Evolutionary conservation across 2,797 vertebrate species (phyloP).

Genomic region (Sebastes reedi): DNA sequence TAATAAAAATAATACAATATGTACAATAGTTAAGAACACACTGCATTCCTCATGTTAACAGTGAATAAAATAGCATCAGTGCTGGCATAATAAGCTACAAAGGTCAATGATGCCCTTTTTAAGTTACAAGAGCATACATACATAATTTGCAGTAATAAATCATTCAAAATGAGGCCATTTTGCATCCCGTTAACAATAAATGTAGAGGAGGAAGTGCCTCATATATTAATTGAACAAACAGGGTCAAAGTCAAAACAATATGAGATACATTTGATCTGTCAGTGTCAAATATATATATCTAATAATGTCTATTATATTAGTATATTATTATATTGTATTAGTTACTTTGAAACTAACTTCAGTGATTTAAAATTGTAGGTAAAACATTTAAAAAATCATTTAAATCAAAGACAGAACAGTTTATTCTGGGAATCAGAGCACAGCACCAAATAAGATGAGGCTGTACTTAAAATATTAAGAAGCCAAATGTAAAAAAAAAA

Average conservation of each 20-base stretch:
- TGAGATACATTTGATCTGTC: not conserved
- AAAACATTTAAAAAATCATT: not conserved
- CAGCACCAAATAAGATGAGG: not conserved
- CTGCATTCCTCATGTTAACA: too few relatives aligned
- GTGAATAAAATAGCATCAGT: too few relatives aligned
- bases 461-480: not conserved
- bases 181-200: not conserved
- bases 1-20: too few relatives aligned
- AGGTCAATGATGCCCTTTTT: not conserved
- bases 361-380: not conserved
- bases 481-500: not conserved
- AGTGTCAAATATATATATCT: not conserved
- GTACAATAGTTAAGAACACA: too few relatives aligned
- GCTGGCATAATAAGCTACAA: not conserved
- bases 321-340: too few relatives aligned
- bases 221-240: not conserved
- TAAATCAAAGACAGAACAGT: not conserved
- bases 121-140: not conserved
- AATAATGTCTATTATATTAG: not conserved
- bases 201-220: not conserved
- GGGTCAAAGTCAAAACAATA: not conserved
- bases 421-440: not conserved
- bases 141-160: not conserved
- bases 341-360: not conserved
- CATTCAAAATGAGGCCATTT: not conserved